A percentile compares a stretch with the other conserved stretches of the same genome.
These are phyloP conservation scores for Drosophila parthenogenetica DNA, from an alignment of 2,888 invertebrate species.

Conservation along the genomic window DNA sequence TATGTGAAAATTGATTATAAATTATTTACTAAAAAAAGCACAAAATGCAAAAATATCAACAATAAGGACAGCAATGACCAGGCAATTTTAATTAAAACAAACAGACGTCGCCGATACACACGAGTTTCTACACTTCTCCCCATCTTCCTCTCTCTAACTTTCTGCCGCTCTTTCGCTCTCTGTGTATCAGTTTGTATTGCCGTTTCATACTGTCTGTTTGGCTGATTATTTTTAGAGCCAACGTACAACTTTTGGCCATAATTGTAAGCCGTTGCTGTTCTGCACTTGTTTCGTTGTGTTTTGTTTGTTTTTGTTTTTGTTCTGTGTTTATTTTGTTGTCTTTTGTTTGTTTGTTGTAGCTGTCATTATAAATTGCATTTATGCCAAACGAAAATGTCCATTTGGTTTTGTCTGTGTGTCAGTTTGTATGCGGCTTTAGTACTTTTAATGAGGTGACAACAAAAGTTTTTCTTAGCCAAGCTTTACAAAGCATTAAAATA, in stretches of 20 bases:
- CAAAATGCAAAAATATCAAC: constrained; percentile 20
- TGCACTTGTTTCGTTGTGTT: constrained; percentile 31
- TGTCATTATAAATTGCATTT: constrained; percentile 77
- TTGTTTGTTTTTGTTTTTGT: constrained; percentile 7
- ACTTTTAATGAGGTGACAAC: constrained; percentile 43
- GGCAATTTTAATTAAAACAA: constrained; percentile 73
- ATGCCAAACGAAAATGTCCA: constrained; percentile 49
- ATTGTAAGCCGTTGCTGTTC: constrained; percentile 56
- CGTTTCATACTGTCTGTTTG: constrained; percentile 4
- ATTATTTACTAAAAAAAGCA: constrained; percentile 61
- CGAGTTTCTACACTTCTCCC: not conserved
- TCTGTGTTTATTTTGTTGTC: constrained; percentile 26
- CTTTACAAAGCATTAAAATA: constrained; percentile 8
- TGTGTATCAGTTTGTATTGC: not conserved
- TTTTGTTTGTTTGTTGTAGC: constrained; percentile 50
- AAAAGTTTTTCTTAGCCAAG: constrained; percentile 26
- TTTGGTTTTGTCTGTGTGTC: constrained; percentile 15
- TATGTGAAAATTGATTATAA: constrained; percentile 72
- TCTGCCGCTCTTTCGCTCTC: not conserved
- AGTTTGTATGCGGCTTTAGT: constrained; percentile 34
- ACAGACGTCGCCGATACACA: constrained; percentile 40
- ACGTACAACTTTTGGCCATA: constrained; percentile 65
- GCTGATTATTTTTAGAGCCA: constrained; percentile 55
- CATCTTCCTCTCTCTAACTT: not conserved
- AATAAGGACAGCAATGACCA: constrained; percentile 7